Evolutionary conservation across 2,888 invertebrate species (phyloP), one percentile per base, ranked within the genome.

Genomic region (Tromatobia lineatoria): DNA sequence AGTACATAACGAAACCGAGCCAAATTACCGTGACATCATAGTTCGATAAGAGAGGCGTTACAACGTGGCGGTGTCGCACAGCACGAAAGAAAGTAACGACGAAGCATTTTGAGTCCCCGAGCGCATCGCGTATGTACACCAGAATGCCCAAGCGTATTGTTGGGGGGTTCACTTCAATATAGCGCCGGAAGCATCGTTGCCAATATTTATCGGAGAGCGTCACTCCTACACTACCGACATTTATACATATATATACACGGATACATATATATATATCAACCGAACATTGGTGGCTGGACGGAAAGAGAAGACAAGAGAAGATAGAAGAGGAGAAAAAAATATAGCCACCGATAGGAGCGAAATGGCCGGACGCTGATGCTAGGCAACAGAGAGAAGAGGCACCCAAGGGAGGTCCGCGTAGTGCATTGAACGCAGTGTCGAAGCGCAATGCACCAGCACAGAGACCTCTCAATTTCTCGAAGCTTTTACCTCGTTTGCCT

Each of bases 391-490:
- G 45, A 67, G 66, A 54, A 34, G 61, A 52, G 76, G 23, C 71
- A 59, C 73, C 34, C 67, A 34, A 42, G 69, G 71, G 64, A 29
- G 34, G 29, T 18, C 64, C 29, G 64, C 52, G 50, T 15, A 47
- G 50, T 52, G 64, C 50, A 64, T 59, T 15, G 64, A 50, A 29
- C 69, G 50, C 69, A 47, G 18, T 23, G 59, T 64, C 70, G 47
- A 70, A 77, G 29, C 59, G 34, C 18, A 70, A 42, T 67, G 75
- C 64, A 38, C 34, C 34, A 23, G 45, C 52, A 47, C 82, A 69
- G 42, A 81, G 80, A 78, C 82, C 74, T 78, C 82, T 82, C 82
- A 82, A 82, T 82, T 82, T 74, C 82, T 77, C 82, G 82, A 67
- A 69, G 82, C 78, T 82, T 82, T 82, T 82, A 78, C 78, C 78